Base-by-base conservation (phyloP, 1,140 invertebrate species). In the Diuraphis noxia region DNA sequence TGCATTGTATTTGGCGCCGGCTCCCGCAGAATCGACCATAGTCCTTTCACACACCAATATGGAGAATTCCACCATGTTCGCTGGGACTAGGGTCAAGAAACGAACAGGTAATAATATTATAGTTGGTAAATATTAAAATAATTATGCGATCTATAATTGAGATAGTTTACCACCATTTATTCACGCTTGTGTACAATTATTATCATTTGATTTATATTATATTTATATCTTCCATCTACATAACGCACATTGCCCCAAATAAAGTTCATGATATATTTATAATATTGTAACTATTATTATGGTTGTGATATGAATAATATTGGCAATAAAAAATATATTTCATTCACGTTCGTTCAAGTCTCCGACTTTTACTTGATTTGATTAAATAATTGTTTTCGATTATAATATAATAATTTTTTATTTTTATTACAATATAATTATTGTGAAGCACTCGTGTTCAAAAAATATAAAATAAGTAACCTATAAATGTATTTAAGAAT, bases 51-150 rank as follows among this genome's bases (percentile, higher is more conserved):
- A 91, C 89, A 91, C 89, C 19, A 91, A 82, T 2, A 49, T 49
- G 89, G 89, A 91, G 25, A 91, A 91, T 46, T 36, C 63, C 21
- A 81, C 89, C 41, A 82, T 49, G 43, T 91, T 52, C 77, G 43
- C 41, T 36, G 89, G 89, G 8, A 40, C 38, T 21, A 84, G 85
- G 63, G 43, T 92, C 38, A 92, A 92, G 34, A 92, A 92, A 84
- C 87, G 88, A 13, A 91, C 92, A 43, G 92, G 92, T 92, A 90
- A 88, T 34, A n/a, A 82, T 25, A n/a, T 7, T 63, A 43, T 17
- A 41, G 8, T 6, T 5, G 9, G 81, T 82, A 82, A 41, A 81
- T 82, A n/a, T n/a, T n/a, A n/a, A n/a, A n/a, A n/a, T n/a, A n/a
- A n/a, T n/a, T 41, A 40, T n/a, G 4, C 38, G 38, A 34, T 13